These are phyloP conservation scores for Gastrophryne carolinensis DNA, from an alignment of 2,797 vertebrate genomes.

Conservation along the genomic window DNA sequence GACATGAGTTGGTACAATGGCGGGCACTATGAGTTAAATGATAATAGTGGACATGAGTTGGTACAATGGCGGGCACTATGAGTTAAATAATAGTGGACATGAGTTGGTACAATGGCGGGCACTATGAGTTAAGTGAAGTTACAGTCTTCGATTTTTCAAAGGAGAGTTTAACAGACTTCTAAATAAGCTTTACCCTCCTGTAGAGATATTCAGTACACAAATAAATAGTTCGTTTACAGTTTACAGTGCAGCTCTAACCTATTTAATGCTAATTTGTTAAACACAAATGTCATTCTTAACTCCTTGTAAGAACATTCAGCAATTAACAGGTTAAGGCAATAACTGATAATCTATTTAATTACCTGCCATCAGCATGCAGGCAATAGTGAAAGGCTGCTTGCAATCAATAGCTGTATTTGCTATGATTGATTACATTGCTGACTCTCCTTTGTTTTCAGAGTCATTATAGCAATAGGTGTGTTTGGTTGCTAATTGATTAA, in stretches of 20 bases:
- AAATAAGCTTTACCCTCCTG: neutral
- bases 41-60: too few relatives aligned
- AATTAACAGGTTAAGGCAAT: constrained; percentile 26
- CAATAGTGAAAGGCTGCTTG: constrained; percentile 26
- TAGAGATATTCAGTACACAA: neutral
- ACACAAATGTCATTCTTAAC: neutral
- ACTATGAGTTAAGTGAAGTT: too few relatives aligned
- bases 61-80: too few relatives aligned
- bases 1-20: too few relatives aligned
- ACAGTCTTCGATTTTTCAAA: too few relatives aligned
- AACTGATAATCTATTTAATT: constrained; percentile 53
- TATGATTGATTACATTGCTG: constrained; percentile 45
- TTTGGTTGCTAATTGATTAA: constrained; percentile 48
- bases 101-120: too few relatives aligned
- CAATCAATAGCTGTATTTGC: constrained; percentile 43
- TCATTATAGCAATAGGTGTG: constrained; percentile 51
- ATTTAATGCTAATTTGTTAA: neutral
- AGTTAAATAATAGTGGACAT: too few relatives aligned
- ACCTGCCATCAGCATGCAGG: constrained; percentile 26
- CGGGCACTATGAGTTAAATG: too few relatives aligned
- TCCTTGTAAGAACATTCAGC: neutral
- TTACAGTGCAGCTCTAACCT: neutral
- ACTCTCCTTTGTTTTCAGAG: constrained; percentile 47
- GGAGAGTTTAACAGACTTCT: too few relatives aligned
- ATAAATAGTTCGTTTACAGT: neutral